Base-by-base conservation (phyloP, 1,140 invertebrate species). In the Hylyphantes graminicola region DNA sequence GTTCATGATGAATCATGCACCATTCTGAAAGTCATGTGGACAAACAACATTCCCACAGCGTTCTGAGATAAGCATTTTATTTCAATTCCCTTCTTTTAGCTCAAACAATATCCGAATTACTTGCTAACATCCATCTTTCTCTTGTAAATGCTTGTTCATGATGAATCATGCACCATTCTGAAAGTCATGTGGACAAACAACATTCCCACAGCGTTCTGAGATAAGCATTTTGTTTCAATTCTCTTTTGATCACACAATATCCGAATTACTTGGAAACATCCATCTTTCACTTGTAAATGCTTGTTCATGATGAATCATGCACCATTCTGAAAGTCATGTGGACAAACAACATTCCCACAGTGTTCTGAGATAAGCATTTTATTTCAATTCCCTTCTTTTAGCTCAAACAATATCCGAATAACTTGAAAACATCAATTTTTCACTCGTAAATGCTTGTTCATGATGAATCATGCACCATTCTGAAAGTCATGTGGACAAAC, bases 231-330 rank as follows among this genome's bases (percentile, higher is more conserved):
- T 1, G 5, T 35, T 35, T n/a, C n/a, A n/a, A n/a, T n/a, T n/a
- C n/a, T 5, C 35, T 35, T 35, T 35, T 35, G n/a, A n/a, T n/a
- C n/a, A n/a, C n/a, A n/a, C n/a, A n/a, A n/a, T n/a, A n/a, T n/a
- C n/a, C n/a, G n/a, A n/a, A n/a, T n/a, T n/a, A n/a, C n/a, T 35
- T 35, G 35, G 2, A 2, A 35, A 35, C 1, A 2, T 6, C 57
- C 12, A n/a, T 6, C 3, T 3, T 13, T 6, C 0, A 0, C n/a
- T 9, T 6, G 5, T 7, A 4, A n/a, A 12, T 59, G 57, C 57
- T 59, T 6, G n/a, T 59, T 59, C 57, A 59, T 59, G 57, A 59
- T 59, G 57, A 59, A 59, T n/a, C n/a, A 59, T 59, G 57, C 35
- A 59, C 57, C 57, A 59, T 59, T 59, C 57, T 59, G 12, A 59